Evolutionary conservation across 2,113 vertebrate genomes (phyloP), one percentile per base, ranked within the genome.

Genomic region (Chlorodrepanis virens): DNA sequence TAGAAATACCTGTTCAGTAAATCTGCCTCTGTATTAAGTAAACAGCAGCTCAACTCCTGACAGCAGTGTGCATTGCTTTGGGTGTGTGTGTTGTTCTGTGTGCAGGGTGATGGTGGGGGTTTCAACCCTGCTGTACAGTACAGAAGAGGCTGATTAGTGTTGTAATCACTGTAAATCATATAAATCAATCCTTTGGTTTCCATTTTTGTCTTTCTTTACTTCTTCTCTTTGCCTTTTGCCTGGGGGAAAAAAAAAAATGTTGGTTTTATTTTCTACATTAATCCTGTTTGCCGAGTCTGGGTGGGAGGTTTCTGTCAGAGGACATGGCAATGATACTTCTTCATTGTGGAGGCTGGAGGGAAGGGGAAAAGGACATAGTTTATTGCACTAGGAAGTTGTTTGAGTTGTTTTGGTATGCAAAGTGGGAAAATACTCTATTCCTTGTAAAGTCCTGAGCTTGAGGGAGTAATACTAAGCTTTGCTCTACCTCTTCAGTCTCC

Each of bases 31-130:
- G 0, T 82, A 16, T 61, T 37, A 27, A 82, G 16, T 59, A n/a
- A 0, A 0, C 21, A 91, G 49, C 53, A 67, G 11, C 54, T 67
- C 4, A 4, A 3, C 29, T 92, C 21, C 19, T 52, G 31, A n/a
- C 40, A 77, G 44, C 65, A 42, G 11, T 0, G 1, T 47, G 9
- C 61, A 7, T 25, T 79, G 35, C 14, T 8, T 69, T 87, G 18
- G 35, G 1, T 64, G 14, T 28, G 14, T 28, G 17, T 47, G 12
- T n/a, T 29, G 15, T 20, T 52, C 5, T 15, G 12, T n/a, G 28
- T 69, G 45, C 14, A 20, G 27, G 25, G 40, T 22, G 9, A 8
- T 19, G 33, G 6, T 37, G 40, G 33, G 17, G 13, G 3, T 45
- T 71, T 88, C 50, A 56, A 29, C 33, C 11, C 9, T 60, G 45